These are phyloP conservation scores for Heterodera carotae DNA, from an alignment of 1,140 invertebrate genomes.

Conservation along the genomic window DNA sequence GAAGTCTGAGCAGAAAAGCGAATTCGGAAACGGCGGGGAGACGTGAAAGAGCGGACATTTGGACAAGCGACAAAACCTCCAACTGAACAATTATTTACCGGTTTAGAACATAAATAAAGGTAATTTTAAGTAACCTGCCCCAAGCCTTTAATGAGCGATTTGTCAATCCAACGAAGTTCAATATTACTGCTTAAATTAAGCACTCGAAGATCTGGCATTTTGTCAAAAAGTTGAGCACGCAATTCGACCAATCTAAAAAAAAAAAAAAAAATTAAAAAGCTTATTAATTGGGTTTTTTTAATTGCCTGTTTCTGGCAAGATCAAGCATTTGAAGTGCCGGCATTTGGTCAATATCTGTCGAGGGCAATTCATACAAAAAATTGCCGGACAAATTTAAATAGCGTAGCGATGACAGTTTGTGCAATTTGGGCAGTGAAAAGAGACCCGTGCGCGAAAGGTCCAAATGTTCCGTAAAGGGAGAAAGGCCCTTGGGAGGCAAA, in stretches of 20 bases:
- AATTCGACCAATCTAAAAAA: constrained; percentile 18
- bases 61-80: constrained; percentile 34
- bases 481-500: constrained; percentile 39
- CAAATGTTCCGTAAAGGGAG: constrained; percentile 26
- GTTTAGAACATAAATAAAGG: background rate
- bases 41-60: constrained; percentile 35
- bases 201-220: constrained; percentile 22
- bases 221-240: constrained; percentile 18
- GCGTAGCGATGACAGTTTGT: background rate
- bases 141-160: constrained; percentile 39
- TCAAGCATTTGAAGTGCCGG: constrained; percentile 16
- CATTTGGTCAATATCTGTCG: constrained; percentile 4
- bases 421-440: constrained; percentile 49
- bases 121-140: constrained; percentile 26
- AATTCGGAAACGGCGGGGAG: constrained; percentile 40
- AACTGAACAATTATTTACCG: constrained; percentile 22
- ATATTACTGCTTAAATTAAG: constrained; percentile 47
- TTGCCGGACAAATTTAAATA: constrained; percentile 21
- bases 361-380: constrained; percentile 14
- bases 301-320: constrained; percentile 13
- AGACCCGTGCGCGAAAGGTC: constrained; percentile 50
- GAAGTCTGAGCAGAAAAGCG: constrained; percentile 7
- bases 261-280: background rate
- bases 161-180: constrained; percentile 29
- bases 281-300: background rate